Conservation (phyloP, 1,140 invertebrate species). For the Drosophila littoralis region DNA sequence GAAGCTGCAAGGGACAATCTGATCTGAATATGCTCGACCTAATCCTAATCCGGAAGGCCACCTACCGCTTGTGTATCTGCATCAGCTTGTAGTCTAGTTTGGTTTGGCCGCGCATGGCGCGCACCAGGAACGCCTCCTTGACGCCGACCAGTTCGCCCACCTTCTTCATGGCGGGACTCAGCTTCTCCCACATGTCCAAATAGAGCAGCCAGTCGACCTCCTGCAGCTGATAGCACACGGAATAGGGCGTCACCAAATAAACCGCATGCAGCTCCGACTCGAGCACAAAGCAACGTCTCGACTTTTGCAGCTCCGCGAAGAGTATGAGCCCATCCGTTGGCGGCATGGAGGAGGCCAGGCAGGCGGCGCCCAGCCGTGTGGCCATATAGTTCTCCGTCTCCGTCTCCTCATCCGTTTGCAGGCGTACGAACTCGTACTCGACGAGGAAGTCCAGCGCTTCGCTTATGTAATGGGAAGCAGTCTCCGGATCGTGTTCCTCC, state of each 20-base stretch:
- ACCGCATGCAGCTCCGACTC: conserved; percentile 98
- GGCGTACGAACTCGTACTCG: conserved; percentile 87
- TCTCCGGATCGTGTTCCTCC: conserved; percentile 19
- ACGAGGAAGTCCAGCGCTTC: conserved; percentile 85
- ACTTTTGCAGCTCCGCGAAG: conserved; percentile 95
- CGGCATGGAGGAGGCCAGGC: conserved; percentile 95
- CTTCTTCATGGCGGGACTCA: conserved; percentile 91
- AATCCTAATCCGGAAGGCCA: too few relatives aligned
- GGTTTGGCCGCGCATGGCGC: conserved; percentile 89
- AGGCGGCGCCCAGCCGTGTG: conserved; percentile 95
- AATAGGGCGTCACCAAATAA: conserved; percentile 96
- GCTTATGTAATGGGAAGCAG: conserved; percentile 41
- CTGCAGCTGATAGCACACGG: conserved; percentile 90
- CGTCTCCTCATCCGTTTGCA: conserved; percentile 85
- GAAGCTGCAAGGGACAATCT: conserved; percentile 87
- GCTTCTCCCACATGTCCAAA: conserved; percentile 92
- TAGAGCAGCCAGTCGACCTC: conserved; percentile 95
- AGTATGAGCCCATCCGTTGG: conserved; percentile 95
- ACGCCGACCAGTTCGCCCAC: conserved; percentile 97
- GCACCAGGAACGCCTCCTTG: conserved; percentile 94
- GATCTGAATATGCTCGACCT: too few relatives aligned
- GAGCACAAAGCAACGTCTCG: conserved; percentile 94
- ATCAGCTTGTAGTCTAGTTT: conserved; percentile 85
- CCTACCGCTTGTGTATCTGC: conserved; percentile 86
- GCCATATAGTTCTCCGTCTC: conserved; percentile 88